phyloP scores from a whole-genome alignment of 1,140 invertebrate species.

The Caenorhabditis briggsae region DNA sequence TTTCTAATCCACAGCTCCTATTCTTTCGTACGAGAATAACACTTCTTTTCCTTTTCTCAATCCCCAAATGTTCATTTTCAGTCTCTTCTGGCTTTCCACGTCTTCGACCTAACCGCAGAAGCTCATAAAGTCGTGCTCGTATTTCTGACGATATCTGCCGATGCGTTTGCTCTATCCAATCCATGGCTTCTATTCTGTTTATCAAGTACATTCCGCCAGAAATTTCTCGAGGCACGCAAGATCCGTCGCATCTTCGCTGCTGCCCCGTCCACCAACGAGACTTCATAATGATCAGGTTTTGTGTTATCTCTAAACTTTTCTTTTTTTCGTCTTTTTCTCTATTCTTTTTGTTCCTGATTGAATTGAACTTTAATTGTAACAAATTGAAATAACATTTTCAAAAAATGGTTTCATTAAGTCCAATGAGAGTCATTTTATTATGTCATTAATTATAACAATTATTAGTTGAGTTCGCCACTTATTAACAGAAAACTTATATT shows the following conservation, averaged over 20 bases:
- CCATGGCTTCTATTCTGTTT: slow-evolving; percentile 32
- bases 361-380: not conserved
- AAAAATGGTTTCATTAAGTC: not conserved
- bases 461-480: not conserved
- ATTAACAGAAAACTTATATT: not conserved
- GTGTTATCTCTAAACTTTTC: slow-evolving; percentile 6
- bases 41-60: not conserved
- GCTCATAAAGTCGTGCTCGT: slow-evolving; percentile 16
- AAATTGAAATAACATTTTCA: not conserved
- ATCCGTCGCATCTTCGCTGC: slow-evolving; percentile 13
- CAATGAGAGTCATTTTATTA: slow-evolving; percentile 54
- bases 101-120: slow-evolving; percentile 34
- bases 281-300: slow-evolving; percentile 13
- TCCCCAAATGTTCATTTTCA: not conserved
- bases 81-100: slow-evolving; percentile 27
- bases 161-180: slow-evolving; percentile 36
- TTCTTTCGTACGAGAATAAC: not conserved
- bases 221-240: slow-evolving; percentile 7
- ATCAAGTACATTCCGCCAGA: slow-evolving; percentile 17
- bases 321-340: not conserved
- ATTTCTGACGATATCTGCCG: not conserved
- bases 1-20: not conserved
- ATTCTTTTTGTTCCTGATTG: not conserved
- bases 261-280: slow-evolving; percentile 35
- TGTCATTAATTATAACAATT: slow-evolving; percentile 25